phyloP scores from a whole-genome alignment of 2,797 vertebrate species.

The Glyptemys insculpta region DNA sequence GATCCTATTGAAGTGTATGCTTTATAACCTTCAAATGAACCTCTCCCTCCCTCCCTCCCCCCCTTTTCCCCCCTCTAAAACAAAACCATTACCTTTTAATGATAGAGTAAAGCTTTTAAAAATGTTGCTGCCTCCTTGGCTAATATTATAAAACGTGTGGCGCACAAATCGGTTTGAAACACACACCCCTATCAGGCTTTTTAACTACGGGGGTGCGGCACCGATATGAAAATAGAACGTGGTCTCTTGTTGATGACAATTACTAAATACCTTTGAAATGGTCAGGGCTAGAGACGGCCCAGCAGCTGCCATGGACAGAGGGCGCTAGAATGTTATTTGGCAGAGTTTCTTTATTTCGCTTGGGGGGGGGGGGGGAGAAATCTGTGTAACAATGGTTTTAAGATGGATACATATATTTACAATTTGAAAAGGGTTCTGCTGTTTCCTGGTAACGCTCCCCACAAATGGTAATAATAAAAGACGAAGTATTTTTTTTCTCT shows the following conservation, averaged over 20 bases:
- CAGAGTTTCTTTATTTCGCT: slow-evolving; percentile 37
- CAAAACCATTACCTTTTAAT: slow-evolving; percentile 62
- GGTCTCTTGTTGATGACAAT: background rate
- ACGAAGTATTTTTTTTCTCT: slow-evolving; percentile 60
- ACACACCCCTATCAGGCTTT: background rate
- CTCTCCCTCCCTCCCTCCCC: background rate
- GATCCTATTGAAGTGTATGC: slow-evolving; percentile 75
- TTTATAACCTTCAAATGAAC: slow-evolving; percentile 78
- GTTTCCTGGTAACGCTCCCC: slow-evolving; percentile 72
- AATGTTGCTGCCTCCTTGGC: background rate
- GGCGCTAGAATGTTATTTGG: slow-evolving; percentile 39
- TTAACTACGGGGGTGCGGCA: background rate
- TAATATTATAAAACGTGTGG: background rate
- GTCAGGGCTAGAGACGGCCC: background rate
- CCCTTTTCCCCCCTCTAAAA: slow-evolving; percentile 13
- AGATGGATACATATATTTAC: slow-evolving; percentile 72
- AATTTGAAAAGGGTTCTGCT: slow-evolving; percentile 62
- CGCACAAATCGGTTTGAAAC: background rate
- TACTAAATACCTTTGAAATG: background rate
- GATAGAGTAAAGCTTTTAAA: slow-evolving; percentile 22
- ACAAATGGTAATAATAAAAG: slow-evolving; percentile 77
- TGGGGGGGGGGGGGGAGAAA: background rate
- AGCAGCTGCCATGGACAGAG: slow-evolving; percentile 28
- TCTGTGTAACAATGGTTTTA: slow-evolving; percentile 65
- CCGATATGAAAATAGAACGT: too few species aligned